Evolutionary conservation across 2,888 invertebrate genomes (phyloP), one percentile per base, ranked within the genome.

Genomic region (Parascotia fuliginaria): DNA sequence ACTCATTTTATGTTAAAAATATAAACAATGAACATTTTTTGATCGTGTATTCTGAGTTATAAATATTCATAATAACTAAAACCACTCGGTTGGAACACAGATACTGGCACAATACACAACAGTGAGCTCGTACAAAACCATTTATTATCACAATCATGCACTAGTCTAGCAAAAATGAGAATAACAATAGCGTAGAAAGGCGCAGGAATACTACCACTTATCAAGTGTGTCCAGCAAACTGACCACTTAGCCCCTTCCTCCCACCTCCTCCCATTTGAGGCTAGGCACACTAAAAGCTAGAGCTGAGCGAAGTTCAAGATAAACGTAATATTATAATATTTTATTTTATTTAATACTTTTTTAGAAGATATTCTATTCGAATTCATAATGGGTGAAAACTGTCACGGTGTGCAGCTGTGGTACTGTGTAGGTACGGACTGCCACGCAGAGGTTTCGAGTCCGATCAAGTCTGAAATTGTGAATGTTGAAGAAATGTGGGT

Each of bases 211-310:
- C 60, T 57, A 64, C 55, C 60, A 77, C 72, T 78, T 79, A 79
- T 79, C 78, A 71, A 70, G 65, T 49, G 60, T 65, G 73, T 52
- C 71, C 78, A 77, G 73, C 27, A 52, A 33, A 44, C 48, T 42
- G 51, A 50, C 57, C 56, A 53, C 60, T 62, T 60, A 48, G 49
- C 33, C n/a, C n/a, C n/a, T n/a, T n/a, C n/a, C n/a, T n/a, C n/a
- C n/a, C n/a, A n/a, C n/a, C 27, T 47, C 15, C 40, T 45, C 13
- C 47, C 32, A 28, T 0, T 14, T 46, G 32, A 44, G 41, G 55
- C 42, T 33, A 16, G 28, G 22, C 39, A 43, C 39, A 47, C 29
- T 14, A 22, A 9, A 41, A 42, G 42, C 37, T 32, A 39, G 22
- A 42, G 9, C n/a, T n/a, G 12, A 42, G 11, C 19, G 24, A 34